phyloP scores from a whole-genome alignment of 2,113 vertebrate genomes.

The Tricholaema leucomelas region DNA sequence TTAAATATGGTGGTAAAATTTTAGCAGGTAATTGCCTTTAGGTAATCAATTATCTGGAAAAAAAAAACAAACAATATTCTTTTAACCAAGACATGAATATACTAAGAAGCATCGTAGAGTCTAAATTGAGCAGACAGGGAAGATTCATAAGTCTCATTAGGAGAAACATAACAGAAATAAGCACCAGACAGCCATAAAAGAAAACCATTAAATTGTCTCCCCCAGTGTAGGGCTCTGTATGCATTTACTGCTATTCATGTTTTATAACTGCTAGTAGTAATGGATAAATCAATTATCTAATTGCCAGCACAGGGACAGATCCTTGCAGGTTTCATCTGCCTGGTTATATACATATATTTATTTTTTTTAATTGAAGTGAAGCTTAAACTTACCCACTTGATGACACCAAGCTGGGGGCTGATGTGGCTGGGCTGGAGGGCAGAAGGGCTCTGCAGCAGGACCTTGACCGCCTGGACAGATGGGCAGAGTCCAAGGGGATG shows the following conservation, averaged over 20 bases:
- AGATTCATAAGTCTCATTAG: constrained; percentile 56
- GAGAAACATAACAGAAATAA: constrained; percentile 48
- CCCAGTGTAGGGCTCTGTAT: background rate
- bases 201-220: constrained; percentile 38
- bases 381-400: background rate
- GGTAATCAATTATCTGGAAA: constrained; percentile 11
- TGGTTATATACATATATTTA: too few species aligned
- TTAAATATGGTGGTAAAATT: background rate
- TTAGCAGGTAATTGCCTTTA: background rate
- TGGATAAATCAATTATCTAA: constrained; percentile 49
- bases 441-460: too few species aligned
- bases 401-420: too few species aligned
- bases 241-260: constrained; percentile 14
- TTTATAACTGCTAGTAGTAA: constrained; percentile 46
- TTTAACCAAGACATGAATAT: constrained; percentile 34
- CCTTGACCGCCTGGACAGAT: too few species aligned
- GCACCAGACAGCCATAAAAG: constrained; percentile 45
- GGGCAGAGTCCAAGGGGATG: too few species aligned
- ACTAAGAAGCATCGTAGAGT: constrained; percentile 9
- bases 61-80: background rate
- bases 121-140: constrained; percentile 25
- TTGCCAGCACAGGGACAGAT: background rate
- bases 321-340: background rate
- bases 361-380: too few species aligned
- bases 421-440: too few species aligned